phyloP scores from a whole-genome alignment of 1,140 invertebrate genomes.

The Neotoxoptera formosana region DNA sequence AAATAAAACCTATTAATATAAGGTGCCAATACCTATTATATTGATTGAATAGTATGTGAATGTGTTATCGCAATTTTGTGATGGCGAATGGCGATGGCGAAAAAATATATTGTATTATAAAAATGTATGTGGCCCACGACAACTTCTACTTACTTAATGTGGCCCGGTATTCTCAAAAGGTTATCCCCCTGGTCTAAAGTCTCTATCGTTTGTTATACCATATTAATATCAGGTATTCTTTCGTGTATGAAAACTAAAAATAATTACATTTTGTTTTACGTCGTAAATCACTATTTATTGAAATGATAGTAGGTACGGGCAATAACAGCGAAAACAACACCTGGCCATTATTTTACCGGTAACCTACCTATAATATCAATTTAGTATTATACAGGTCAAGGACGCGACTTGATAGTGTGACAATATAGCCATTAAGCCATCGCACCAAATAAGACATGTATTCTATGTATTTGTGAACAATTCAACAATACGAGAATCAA shows the following conservation, averaged over 20 bases:
- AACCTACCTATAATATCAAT: neutral
- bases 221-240: neutral
- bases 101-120: too few species aligned
- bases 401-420: neutral
- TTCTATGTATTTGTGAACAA: neutral
- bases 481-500: neutral
- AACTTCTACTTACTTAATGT: too few species aligned
- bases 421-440: neutral
- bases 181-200: too few species aligned
- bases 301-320: neutral
- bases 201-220: neutral
- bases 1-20: too few species aligned
- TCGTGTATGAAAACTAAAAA: neutral
- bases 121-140: too few species aligned
- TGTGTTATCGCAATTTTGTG: too few species aligned
- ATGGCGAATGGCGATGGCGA: too few species aligned
- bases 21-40: too few species aligned
- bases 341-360: neutral
- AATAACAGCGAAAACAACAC: neutral
- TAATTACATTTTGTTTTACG: neutral
- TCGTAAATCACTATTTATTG: neutral
- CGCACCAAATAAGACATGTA: neutral
- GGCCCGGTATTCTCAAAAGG: too few species aligned
- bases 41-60: too few species aligned
- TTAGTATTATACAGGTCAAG: conserved; percentile 9